Evolutionary conservation across 2,888 invertebrate species (phyloP).

Genomic region (Cephalotes varians): DNA sequence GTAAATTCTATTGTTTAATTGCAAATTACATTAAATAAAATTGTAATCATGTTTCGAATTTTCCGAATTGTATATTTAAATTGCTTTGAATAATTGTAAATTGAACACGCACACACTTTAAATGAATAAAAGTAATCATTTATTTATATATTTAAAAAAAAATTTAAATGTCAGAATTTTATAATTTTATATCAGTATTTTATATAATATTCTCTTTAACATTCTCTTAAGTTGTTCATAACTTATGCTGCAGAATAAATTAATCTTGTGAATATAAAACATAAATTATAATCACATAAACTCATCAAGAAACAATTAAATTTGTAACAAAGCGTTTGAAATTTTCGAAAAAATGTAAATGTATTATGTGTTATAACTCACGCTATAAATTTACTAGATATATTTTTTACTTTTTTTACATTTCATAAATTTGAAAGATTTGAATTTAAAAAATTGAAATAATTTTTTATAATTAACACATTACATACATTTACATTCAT

Average conservation of each 20-base stretch:
- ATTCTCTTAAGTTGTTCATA: slow-evolving; percentile 15
- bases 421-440: not conserved
- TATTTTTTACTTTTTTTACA: not conserved
- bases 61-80: not conserved
- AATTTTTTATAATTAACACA: not conserved
- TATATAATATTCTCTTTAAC: not conserved
- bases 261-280: not conserved
- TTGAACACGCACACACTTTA: not conserved
- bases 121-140: not conserved
- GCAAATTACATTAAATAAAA: too few relatives aligned
- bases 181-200: too few relatives aligned
- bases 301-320: not conserved
- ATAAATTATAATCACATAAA: not conserved
- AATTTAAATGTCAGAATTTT: not conserved
- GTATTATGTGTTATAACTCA: not conserved
- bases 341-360: not conserved
- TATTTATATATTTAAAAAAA: not conserved
- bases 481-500: not conserved
- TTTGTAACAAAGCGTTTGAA: not conserved
- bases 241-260: not conserved
- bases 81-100: not conserved
- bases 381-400: not conserved
- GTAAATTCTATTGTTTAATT: not conserved
- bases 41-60: not conserved
- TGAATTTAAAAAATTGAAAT: not conserved